phyloP scores from a whole-genome alignment of 2,888 invertebrate species.

The Limnephilus auricula region DNA sequence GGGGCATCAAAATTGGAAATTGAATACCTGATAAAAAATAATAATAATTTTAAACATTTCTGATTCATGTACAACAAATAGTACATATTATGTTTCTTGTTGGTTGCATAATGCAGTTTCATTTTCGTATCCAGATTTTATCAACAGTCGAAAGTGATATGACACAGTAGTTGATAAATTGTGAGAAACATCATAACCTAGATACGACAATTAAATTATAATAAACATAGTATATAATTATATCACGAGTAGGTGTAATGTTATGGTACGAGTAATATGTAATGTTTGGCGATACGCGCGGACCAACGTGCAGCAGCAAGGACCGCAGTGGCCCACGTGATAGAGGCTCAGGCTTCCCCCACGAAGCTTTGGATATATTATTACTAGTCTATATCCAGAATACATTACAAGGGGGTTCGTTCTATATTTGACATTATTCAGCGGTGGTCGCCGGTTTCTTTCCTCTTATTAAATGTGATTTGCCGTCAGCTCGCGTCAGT shows the following conservation, averaged over 20 bases:
- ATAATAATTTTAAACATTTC: no score
- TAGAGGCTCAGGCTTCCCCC: background rate
- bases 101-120: background rate
- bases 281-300: background rate
- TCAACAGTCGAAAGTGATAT: background rate
- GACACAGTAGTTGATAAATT: background rate
- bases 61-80: no score
- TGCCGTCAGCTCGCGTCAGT: background rate
- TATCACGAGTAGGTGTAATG: no score
- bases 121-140: background rate
- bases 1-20: no score
- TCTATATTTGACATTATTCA: slow-evolving; percentile 20
- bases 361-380: background rate
- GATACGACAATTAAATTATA: background rate
- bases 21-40: no score
- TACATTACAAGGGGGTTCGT: slow-evolving; percentile 15
- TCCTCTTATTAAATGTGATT: background rate
- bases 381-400: slow-evolving; percentile 4
- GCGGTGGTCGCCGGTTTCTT: slow-evolving; percentile 23
- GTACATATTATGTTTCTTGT: background rate
- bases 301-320: background rate
- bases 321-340: background rate
- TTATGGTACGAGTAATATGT: background rate
- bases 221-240: background rate
- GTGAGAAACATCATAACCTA: background rate